Evolutionary conservation across 2,797 vertebrate species (phyloP).

Genomic region (Gambelia wislizenii): DNA sequence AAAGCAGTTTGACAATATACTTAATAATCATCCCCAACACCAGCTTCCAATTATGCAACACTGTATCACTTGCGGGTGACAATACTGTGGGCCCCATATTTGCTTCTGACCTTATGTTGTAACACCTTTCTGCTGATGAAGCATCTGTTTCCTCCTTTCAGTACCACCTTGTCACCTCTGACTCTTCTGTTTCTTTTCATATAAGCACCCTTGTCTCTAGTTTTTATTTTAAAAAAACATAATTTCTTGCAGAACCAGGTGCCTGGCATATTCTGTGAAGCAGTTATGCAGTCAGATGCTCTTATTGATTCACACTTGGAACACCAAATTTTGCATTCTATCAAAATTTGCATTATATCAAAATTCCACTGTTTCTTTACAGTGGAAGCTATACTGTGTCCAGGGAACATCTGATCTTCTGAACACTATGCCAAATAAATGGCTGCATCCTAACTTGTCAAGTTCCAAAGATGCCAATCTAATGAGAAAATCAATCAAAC

Average conservation of each 20-base stretch:
- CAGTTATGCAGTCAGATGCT: neutral
- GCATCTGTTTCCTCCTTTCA: neutral
- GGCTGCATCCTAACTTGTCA: neutral
- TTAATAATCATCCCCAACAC: neutral
- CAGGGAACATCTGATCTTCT: no score
- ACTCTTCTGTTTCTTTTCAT: neutral
- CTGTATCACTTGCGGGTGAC: neutral
- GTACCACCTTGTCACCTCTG: neutral
- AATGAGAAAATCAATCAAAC: neutral
- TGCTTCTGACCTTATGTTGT: neutral
- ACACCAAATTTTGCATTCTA: neutral
- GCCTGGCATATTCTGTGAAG: neutral
- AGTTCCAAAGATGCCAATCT: neutral
- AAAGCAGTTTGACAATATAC: neutral
- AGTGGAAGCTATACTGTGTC: neutral
- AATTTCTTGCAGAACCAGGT: neutral
- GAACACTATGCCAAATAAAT: neutral
- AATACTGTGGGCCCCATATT: neutral
- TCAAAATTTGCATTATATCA: neutral
- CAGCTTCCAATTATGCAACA: neutral
- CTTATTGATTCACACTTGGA: neutral
- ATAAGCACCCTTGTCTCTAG: neutral
- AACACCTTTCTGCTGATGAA: neutral
- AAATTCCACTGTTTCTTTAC: neutral
- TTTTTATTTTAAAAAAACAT: neutral